A percentile compares a stretch with the other conserved stretches of the same genome.
phyloP scores from a whole-genome alignment of 1,140 invertebrate species.

The Telenomus remus region DNA sequence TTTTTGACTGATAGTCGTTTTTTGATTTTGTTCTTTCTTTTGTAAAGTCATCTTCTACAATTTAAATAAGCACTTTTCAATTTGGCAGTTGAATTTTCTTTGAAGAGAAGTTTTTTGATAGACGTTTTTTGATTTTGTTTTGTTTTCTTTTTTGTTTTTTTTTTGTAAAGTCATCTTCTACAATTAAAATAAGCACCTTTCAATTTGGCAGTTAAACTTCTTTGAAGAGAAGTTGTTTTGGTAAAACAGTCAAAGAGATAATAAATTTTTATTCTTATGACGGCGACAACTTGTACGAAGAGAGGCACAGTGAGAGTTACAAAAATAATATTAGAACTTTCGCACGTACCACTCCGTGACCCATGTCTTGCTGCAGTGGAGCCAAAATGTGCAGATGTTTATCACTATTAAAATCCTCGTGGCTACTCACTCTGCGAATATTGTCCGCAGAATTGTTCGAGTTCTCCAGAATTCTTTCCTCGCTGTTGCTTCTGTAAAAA shows the following conservation, averaged over 20 bases:
- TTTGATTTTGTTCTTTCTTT: no score
- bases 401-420: slow-evolving; percentile 79
- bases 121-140: no score
- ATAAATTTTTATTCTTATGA: not conserved
- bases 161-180: no score
- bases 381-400: slow-evolving; percentile 73
- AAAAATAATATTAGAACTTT: slow-evolving; percentile 43
- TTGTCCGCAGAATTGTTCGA: slow-evolving; percentile 69
- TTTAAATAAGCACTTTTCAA: no score
- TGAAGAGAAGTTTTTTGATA: no score
- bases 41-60: no score
- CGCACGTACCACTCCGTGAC: slow-evolving; percentile 69
- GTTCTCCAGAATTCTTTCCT: slow-evolving; percentile 77
- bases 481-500: slow-evolving; percentile 78
- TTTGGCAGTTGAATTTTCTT: no score
- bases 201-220: no score
- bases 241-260: not conserved
- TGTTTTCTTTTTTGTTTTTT: no score
- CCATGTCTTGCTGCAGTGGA: slow-evolving; percentile 69
- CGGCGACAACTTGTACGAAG: no score
- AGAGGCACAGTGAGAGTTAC: slow-evolving; percentile 5
- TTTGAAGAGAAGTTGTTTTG: no score
- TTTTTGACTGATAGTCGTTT: not conserved
- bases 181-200: no score
- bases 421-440: slow-evolving; percentile 80